Conservation (phyloP, 2,888 invertebrate genomes). For the Listrodromus nycthemerus region DNA sequence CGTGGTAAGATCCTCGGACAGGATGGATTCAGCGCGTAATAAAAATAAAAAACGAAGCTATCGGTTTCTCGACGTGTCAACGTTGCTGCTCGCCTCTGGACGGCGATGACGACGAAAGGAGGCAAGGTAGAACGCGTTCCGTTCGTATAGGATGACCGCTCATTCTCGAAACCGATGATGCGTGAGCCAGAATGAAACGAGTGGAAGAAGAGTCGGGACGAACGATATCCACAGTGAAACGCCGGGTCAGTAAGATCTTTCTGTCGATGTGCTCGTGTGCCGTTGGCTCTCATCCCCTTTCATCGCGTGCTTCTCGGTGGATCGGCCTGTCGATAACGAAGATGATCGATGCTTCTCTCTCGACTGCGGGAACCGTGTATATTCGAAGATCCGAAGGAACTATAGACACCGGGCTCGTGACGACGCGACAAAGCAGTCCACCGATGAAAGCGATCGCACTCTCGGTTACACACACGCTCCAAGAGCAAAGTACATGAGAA, state of each 20-base stretch:
- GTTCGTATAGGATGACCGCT: slow-evolving; percentile 76
- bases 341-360: slow-evolving; percentile 82
- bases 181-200: slow-evolving; percentile 74
- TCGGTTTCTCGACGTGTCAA: slow-evolving; percentile 60
- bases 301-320: slow-evolving; percentile 74
- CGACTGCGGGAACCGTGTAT: slow-evolving; percentile 58
- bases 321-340: slow-evolving; percentile 82
- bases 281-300: slow-evolving; percentile 75
- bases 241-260: slow-evolving; percentile 73
- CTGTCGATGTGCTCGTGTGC: slow-evolving; percentile 38
- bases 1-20: slow-evolving; percentile 67
- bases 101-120: slow-evolving; percentile 48
- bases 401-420: slow-evolving; percentile 39
- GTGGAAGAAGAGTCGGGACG: slow-evolving; percentile 45
- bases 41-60: slow-evolving; percentile 46
- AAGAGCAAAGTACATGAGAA: slow-evolving; percentile 13
- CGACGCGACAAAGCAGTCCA: slow-evolving; percentile 56
- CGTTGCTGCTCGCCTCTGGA: slow-evolving; percentile 47
- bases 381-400: slow-evolving; percentile 32
- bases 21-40: slow-evolving; percentile 54
- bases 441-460: slow-evolving; percentile 61
- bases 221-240: slow-evolving; percentile 57
- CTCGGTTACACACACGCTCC: slow-evolving; percentile 28
- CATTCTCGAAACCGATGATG: slow-evolving; percentile 81
- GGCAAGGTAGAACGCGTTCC: slow-evolving; percentile 67